A percentile compares a stretch with the other conserved stretches of the same genome.
Conservation (phyloP, 2,113 vertebrate genomes). For the Choloepus hoffmanni region DNA sequence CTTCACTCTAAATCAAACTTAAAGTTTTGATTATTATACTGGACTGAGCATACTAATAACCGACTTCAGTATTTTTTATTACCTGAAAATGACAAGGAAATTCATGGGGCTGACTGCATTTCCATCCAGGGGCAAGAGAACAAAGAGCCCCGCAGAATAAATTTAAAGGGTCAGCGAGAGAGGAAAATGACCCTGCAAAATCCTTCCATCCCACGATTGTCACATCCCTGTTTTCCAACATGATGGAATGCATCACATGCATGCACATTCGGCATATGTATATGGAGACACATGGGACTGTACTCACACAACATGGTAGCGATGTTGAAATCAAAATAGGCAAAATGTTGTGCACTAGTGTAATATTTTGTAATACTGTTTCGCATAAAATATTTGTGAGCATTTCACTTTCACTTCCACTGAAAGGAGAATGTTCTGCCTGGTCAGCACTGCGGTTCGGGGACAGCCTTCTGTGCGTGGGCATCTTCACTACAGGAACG, state of each 20-base stretch:
- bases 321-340: rapidly evolving
- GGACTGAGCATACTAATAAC: neutral
- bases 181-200: rapidly evolving
- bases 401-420: no score
- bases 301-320: rapidly evolving
- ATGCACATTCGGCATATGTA: rapidly evolving
- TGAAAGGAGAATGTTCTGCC: no score
- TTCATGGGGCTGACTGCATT: neutral
- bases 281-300: rapidly evolving
- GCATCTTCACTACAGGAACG: rapidly evolving
- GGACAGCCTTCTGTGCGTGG: no score
- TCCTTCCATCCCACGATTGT: rapidly evolving
- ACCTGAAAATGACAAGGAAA: neutral
- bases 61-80: neutral
- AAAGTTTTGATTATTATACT: no score
- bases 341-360: rapidly evolving
- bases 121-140: neutral
- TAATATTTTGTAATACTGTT: rapidly evolving
- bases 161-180: neutral
- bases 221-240: neutral
- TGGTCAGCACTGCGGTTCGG: rapidly evolving
- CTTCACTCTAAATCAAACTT: rapidly evolving
- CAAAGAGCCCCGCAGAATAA: rapidly evolving
- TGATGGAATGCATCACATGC: rapidly evolving
- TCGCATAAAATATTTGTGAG: rapidly evolving